These are phyloP conservation scores for Microcebus ravelobensis DNA, from an alignment of 2,113 vertebrate genomes.

Conservation along the genomic window DNA sequence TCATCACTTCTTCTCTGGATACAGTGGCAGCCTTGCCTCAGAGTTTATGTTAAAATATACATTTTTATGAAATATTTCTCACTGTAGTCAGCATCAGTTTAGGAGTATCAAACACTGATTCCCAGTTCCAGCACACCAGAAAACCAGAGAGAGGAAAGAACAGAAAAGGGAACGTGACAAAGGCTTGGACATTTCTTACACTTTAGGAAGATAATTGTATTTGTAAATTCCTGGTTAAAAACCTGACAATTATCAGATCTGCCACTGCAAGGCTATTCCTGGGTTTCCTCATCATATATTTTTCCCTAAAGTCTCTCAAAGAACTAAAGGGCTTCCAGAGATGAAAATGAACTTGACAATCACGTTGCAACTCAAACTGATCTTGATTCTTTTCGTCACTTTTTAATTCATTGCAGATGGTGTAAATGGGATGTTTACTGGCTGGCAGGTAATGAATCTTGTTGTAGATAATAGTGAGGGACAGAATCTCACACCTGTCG, in stretches of 20 bases:
- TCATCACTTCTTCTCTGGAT: slow-evolving; percentile 64
- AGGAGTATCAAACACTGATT: slow-evolving; percentile 66
- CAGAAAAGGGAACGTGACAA: slow-evolving; percentile 54
- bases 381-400: slow-evolving; percentile 86
- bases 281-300: slow-evolving; percentile 71
- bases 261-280: slow-evolving; percentile 60
- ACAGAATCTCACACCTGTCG: slow-evolving; percentile 81
- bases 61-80: slow-evolving; percentile 74
- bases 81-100: slow-evolving; percentile 70
- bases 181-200: slow-evolving; percentile 70
- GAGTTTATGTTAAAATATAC: slow-evolving; percentile 76
- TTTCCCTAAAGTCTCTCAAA: slow-evolving; percentile 76
- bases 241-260: slow-evolving; percentile 67
- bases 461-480: slow-evolving; percentile 85
- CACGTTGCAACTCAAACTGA: slow-evolving; percentile 82
- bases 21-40: slow-evolving; percentile 64
- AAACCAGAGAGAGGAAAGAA: slow-evolving; percentile 56
- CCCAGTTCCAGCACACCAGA: slow-evolving; percentile 46
- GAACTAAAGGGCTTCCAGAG: slow-evolving; percentile 78
- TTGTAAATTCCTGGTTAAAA: slow-evolving; percentile 74
- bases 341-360: slow-evolving; percentile 88
- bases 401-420: slow-evolving; percentile 88
- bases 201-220: slow-evolving; percentile 64
- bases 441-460: slow-evolving; percentile 86
- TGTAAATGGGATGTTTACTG: slow-evolving; percentile 86